phyloP scores from a whole-genome alignment of 1,140 invertebrate species.

The Drosophila baimaii region DNA sequence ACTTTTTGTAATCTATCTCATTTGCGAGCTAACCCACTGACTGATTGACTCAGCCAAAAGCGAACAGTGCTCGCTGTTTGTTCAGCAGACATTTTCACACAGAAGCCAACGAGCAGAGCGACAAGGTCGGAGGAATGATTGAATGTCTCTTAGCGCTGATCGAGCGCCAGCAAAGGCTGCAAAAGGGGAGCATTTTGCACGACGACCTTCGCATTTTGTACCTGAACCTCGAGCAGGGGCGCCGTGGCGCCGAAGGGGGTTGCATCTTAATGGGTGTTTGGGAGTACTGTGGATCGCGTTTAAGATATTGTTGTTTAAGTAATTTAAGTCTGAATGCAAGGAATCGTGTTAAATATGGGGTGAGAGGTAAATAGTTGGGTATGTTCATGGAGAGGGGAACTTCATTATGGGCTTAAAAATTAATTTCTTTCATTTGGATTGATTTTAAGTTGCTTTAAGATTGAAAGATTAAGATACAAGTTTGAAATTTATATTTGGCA shows the following conservation, averaged over 20 bases:
- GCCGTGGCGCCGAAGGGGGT: neutral
- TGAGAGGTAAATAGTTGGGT: too few relatives aligned
- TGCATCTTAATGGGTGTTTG: neutral
- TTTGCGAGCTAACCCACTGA: slow-evolving; percentile 17
- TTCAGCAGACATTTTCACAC: slow-evolving; percentile 67
- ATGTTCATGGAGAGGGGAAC: neutral
- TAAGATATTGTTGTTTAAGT: neutral
- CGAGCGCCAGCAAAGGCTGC: slow-evolving; percentile 30
- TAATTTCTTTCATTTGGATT: too few relatives aligned
- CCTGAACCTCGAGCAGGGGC: slow-evolving; percentile 22
- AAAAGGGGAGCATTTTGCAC: slow-evolving; percentile 45
- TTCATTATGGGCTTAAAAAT: too few relatives aligned
- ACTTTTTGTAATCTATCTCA: slow-evolving; percentile 52
- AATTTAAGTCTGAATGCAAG: too few relatives aligned
- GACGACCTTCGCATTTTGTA: slow-evolving; percentile 44
- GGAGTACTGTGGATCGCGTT: neutral
- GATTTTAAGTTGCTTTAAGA: too few relatives aligned
- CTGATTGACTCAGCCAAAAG: slow-evolving; percentile 23
- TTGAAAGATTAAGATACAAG: too few relatives aligned
- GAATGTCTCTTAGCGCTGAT: slow-evolving; percentile 60
- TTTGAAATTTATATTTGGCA: too few relatives aligned
- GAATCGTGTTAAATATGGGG: neutral
- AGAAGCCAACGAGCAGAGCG: slow-evolving; percentile 65
- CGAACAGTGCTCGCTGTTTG: slow-evolving; percentile 52
- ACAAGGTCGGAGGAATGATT: slow-evolving; percentile 64